Evolutionary conservation across 2,888 invertebrate species (phyloP).

Genomic region (Aporophyla lueneburgensis): DNA sequence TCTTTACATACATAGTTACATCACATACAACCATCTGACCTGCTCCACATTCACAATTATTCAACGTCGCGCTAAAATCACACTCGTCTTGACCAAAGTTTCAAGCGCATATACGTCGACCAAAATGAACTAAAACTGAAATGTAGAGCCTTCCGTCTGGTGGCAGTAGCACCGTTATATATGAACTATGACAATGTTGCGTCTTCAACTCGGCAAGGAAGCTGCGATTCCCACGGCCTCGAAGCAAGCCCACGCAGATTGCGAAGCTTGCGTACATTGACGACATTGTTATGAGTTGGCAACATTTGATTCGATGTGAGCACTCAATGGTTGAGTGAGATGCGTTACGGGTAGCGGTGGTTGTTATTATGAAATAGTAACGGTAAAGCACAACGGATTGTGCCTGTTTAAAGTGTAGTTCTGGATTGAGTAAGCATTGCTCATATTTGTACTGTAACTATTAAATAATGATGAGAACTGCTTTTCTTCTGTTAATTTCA

Average conservation of each 20-base stretch:
- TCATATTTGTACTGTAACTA: slow-evolving; percentile 22
- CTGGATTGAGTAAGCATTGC: slow-evolving; percentile 27
- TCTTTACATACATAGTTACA: slow-evolving; percentile 77
- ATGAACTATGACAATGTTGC: slow-evolving; percentile 76
- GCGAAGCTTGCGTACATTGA: slow-evolving; percentile 76
- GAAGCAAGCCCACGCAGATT: slow-evolving; percentile 75
- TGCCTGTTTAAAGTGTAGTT: slow-evolving; percentile 39
- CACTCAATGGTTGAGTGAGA: slow-evolving; percentile 56
- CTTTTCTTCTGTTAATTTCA: slow-evolving; percentile 36
- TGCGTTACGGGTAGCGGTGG: slow-evolving; percentile 54
- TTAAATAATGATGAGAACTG: slow-evolving; percentile 15
- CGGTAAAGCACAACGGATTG: slow-evolving; percentile 51
- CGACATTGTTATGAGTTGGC: slow-evolving; percentile 70
- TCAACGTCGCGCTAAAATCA: slow-evolving; percentile 60
- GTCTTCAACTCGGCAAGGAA: slow-evolving; percentile 69
- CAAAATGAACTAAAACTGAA: slow-evolving; percentile 44
- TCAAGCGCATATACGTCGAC: slow-evolving; percentile 37
- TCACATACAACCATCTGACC: slow-evolving; percentile 74
- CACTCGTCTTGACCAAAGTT: slow-evolving; percentile 34
- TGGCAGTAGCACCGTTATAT: slow-evolving; percentile 79
- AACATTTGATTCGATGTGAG: slow-evolving; percentile 54
- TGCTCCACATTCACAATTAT: slow-evolving; percentile 72
- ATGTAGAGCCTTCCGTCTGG: slow-evolving; percentile 69
- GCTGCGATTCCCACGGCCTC: slow-evolving; percentile 86
- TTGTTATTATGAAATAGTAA: slow-evolving; percentile 57